Percentiles rank a stretch among this genome's conserved stretches.
phyloP scores from a whole-genome alignment of 2,888 invertebrate species.

The Nasonia oneida region DNA sequence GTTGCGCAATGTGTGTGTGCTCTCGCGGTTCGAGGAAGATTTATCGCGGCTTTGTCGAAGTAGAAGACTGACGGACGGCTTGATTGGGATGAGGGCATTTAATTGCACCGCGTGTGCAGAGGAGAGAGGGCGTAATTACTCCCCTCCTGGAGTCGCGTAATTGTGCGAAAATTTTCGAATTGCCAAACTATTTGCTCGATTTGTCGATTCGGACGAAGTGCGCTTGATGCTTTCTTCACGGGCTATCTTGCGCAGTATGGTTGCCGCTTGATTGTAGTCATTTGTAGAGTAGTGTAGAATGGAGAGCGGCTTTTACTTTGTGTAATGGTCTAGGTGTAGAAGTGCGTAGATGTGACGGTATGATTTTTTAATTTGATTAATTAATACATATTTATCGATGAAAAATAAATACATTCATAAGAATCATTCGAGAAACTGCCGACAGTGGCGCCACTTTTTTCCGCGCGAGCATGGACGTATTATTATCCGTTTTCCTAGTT shows the following conservation, averaged over 20 bases:
- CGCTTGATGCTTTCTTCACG: not conserved
- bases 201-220: not conserved
- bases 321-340: no score
- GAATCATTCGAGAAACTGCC: not conserved
- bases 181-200: not conserved
- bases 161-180: not conserved
- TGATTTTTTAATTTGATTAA: no score
- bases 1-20: slow-evolving; percentile 38
- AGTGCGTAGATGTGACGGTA: no score
- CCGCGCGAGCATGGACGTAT: not conserved
- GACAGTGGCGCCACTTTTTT: not conserved
- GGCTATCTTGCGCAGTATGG: no score
- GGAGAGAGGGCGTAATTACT: not conserved
- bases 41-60: slow-evolving; percentile 36
- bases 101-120: not conserved
- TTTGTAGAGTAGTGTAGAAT: no score
- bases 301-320: no score
- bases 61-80: not conserved
- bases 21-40: slow-evolving; percentile 26
- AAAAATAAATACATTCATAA: not conserved
- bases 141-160: not conserved
- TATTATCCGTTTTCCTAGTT: slow-evolving; percentile 7
- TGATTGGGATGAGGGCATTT: slow-evolving; percentile 3
- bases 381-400: no score
- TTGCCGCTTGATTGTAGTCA: no score